Base-by-base conservation (phyloP, 2,888 invertebrate species). In the Erynnis tages region DNA sequence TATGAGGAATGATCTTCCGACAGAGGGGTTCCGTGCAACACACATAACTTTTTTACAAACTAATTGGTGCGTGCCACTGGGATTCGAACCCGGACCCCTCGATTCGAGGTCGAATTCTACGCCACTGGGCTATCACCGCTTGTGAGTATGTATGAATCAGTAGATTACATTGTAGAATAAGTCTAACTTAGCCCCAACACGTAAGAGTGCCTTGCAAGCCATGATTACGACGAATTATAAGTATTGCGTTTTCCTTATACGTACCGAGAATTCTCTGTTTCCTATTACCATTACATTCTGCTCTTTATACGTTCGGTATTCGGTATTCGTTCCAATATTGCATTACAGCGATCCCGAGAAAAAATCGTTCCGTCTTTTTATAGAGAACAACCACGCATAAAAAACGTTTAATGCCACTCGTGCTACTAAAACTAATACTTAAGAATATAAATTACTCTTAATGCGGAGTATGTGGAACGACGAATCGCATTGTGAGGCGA, bases 401-500 rank as follows among this genome's bases (percentile, higher is more conserved):
- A 45, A 16, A 25, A 49, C 11, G 23, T 11, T 37, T 40, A 49
- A 40, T 40, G 16, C 38, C 17, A 17, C 35, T 34, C 38, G 21
- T 19, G 40, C 43, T 54, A 55, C 55, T 55, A 54, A 57, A 55
- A 55, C 35, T 44, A 55, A 55, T 48, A 53, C 54, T 55, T 54
- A 54, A 54, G 57, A 55, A 54, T 55, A 50, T 58, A 58, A 58
- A 58, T 55, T 54, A 52, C 29, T 43, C 54, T 53, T 55, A 55
- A 49, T 47, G 34, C 27, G 32, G 14, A 8, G 7, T 6, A 54
- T 53, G 56, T 43, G 25, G 54, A 27, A 27, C 53, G 41, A 23
- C 49, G 58, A 57, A 53, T 55, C 53, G 52, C 53, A 57, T 60
- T 65, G 61, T 61, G 53, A 58, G 37, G 52, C 59, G 55, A 65